A percentile compares a stretch with the other conserved stretches of the same genome.
These are phyloP conservation scores for Emydoidea blandingii DNA, from an alignment of 2,797 vertebrate species.

Conservation along the genomic window DNA sequence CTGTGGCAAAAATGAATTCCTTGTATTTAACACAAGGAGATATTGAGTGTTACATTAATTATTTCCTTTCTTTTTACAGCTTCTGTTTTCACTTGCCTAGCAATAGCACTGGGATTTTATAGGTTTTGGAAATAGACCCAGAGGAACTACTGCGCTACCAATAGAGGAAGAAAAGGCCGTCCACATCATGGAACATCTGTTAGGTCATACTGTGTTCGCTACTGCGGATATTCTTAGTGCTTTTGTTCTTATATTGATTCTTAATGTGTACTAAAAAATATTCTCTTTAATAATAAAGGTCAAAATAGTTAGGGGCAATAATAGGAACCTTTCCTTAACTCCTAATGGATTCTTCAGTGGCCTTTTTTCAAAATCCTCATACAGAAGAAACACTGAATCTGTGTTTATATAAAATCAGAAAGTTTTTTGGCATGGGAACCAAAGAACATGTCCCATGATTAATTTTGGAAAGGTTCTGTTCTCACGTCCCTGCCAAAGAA, in stretches of 20 bases:
- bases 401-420: background rate
- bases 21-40: background rate
- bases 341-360: background rate
- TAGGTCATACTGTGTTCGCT: rapidly evolving
- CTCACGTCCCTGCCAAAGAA: background rate
- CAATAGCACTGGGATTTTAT: slow-evolving; percentile 92
- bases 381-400: background rate
- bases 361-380: background rate
- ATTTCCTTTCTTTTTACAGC: slow-evolving; percentile 77
- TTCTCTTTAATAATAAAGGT: background rate
- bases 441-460: background rate
- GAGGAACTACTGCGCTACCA: background rate
- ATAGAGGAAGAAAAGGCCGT: background rate
- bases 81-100: slow-evolving; percentile 93
- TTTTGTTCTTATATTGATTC: background rate
- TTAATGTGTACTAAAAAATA: background rate
- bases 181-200: background rate
- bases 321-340: background rate
- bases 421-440: background rate
- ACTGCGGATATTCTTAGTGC: background rate
- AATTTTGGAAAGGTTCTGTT: background rate
- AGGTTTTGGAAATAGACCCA: slow-evolving; percentile 89
- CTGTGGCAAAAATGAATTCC: background rate
- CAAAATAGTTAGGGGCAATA: background rate
- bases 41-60: slow-evolving; percentile 9